Percentiles rank a stretch among this genome's conserved stretches.
Evolutionary conservation across 2,113 vertebrate species (phyloP).

Genomic region (Oenanthe oenanthe): DNA sequence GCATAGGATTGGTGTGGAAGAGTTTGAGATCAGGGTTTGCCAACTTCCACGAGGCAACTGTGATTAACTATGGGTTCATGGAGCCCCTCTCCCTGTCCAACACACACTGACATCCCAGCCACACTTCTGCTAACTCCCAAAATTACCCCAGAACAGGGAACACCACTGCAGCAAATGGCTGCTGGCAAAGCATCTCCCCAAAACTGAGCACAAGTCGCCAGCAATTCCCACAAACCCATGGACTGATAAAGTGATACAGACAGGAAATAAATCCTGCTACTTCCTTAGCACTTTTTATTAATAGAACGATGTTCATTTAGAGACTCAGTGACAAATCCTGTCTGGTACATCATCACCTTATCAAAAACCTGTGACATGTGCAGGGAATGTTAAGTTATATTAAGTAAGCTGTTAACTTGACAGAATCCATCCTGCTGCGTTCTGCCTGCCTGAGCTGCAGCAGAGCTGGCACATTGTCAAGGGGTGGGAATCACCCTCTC

Average conservation of each 20-base stretch:
- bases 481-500: neutral
- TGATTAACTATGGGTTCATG: rapidly evolving
- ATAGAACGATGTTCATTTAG: neutral
- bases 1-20: rapidly evolving
- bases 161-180: neutral
- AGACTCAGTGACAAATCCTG: constrained; percentile 28
- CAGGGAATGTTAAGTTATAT: neutral
- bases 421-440: constrained; percentile 7
- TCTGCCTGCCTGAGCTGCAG: neutral
- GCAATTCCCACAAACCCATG: neutral
- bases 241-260: neutral
- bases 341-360: constrained; percentile 39
- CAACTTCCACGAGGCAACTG: neutral
- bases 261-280: constrained; percentile 11
- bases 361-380: constrained; percentile 29
- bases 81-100: neutral
- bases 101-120: neutral
- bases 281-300: constrained; percentile 4
- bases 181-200: neutral
- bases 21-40: neutral
- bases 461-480: neutral
- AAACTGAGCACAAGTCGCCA: neutral
- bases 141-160: neutral
- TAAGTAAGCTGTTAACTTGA: constrained; percentile 19
- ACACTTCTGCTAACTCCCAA: neutral